Evolutionary conservation across 2,113 vertebrate species (phyloP).

Genomic region (Tragelaphus imberbis): DNA sequence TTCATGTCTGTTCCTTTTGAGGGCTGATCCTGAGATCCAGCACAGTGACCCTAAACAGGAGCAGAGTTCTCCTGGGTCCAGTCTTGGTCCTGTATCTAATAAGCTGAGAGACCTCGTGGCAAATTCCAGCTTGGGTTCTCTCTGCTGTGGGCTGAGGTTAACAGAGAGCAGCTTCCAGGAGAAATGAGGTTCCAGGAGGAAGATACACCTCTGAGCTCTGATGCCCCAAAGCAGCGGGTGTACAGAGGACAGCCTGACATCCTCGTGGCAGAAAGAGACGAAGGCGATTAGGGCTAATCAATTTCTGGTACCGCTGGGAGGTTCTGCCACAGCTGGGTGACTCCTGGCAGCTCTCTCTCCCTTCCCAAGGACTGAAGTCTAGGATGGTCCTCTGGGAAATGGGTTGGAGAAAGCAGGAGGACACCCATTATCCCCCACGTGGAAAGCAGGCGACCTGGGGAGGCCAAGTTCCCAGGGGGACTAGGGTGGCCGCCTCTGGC

Average conservation of each 20-base stretch:
- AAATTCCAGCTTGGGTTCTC: neutral
- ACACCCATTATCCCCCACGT: neutral
- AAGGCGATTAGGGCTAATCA: neutral
- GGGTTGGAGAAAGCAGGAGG: neutral
- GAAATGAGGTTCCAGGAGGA: neutral
- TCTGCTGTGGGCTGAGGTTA: neutral
- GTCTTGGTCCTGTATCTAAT: neutral
- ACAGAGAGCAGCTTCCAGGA: accelerated
- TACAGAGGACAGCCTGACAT: neutral
- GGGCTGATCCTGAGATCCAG: neutral
- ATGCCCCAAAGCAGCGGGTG: accelerated
- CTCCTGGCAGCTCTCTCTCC: neutral
- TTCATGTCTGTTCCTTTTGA: neutral
- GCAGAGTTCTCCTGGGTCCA: too few relatives aligned
- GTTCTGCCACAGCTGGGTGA: neutral
- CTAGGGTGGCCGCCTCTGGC: neutral
- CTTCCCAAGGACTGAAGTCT: neutral
- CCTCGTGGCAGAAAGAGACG: neutral
- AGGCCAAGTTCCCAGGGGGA: neutral
- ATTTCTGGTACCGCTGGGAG: neutral
- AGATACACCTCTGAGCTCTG: neutral
- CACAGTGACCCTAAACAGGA: neutral
- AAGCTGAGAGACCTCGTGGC: neutral
- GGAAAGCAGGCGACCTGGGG: neutral
- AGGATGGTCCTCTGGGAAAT: neutral